A percentile compares a stretch with the other conserved stretches of the same genome.
Conservation (phyloP, 1,140 invertebrate genomes). For the Delia radicum region DNA sequence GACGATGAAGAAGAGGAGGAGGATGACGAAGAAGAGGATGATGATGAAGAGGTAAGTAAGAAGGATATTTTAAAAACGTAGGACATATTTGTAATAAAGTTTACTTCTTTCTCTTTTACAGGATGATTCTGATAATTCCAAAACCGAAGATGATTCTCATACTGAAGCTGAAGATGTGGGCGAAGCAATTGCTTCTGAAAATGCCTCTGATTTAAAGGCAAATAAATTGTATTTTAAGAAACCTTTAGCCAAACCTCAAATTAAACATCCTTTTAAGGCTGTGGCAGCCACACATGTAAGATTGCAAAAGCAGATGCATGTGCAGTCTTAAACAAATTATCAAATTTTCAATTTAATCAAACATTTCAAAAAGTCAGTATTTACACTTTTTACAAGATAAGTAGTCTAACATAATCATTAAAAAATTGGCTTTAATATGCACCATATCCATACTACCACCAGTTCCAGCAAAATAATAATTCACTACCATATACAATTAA, state of each 20-base stretch:
- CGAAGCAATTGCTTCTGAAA: slow-evolving; percentile 18
- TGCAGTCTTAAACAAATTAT: slow-evolving; percentile 36
- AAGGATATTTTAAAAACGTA: background rate
- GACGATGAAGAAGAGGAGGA: slow-evolving; percentile 39
- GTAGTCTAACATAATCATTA: background rate
- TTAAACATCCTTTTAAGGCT: slow-evolving; percentile 51
- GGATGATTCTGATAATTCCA: slow-evolving; percentile 21
- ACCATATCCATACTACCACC: background rate
- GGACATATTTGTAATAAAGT: background rate
- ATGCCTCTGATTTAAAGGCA: background rate
- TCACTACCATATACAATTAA: background rate
- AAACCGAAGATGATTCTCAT: slow-evolving; percentile 30
- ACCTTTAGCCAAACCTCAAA: slow-evolving; percentile 19
- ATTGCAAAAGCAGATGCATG: slow-evolving; percentile 50
- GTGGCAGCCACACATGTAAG: slow-evolving; percentile 48
- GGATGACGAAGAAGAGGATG: slow-evolving; percentile 40
- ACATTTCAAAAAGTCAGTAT: background rate
- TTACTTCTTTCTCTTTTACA: background rate
- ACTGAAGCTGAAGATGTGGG: slow-evolving; percentile 41
- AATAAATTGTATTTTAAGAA: slow-evolving; percentile 19
- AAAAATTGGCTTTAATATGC: background rate
- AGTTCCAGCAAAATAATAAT: slow-evolving; percentile 2
- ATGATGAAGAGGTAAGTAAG: slow-evolving; percentile 30
- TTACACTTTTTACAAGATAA: background rate
- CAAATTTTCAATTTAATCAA: background rate